Percentiles rank a stretch among this genome's conserved stretches.
Conservation (phyloP, 2,113 vertebrate species). For the Sapajus apella region DNA sequence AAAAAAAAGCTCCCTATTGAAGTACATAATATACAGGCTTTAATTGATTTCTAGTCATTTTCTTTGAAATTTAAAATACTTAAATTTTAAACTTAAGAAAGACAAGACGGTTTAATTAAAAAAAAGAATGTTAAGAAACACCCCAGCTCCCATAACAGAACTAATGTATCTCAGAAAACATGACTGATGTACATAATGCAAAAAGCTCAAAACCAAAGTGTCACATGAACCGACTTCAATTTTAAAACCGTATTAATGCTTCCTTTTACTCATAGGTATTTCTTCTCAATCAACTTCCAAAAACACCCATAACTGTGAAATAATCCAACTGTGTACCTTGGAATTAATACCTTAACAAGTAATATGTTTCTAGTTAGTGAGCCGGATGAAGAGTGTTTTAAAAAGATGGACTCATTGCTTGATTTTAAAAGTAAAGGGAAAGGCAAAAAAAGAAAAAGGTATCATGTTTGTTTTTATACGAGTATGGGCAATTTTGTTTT, state of each 20-base stretch:
- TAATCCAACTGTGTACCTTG: not conserved
- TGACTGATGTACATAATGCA: not conserved
- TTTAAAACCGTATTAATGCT: not conserved
- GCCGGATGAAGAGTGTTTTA: not conserved
- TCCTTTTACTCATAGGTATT: not conserved
- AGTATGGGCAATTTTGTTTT: too few species aligned
- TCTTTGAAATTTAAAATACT: not conserved
- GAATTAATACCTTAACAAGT: not conserved
- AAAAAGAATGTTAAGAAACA: not conserved
- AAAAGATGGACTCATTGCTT: not conserved
- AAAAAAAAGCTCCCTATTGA: not conserved
- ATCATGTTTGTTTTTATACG: too few species aligned
- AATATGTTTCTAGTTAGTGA: not conserved
- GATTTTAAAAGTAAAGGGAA: not conserved
- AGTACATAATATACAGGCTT: not conserved
- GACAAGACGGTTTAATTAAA: not conserved
- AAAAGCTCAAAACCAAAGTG: not conserved
- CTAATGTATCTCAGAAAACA: not conserved
- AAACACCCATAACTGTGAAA: not conserved
- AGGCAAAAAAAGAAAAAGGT: not conserved
- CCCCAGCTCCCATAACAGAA: not conserved
- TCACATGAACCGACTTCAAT: not conserved
- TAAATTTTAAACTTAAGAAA: not conserved
- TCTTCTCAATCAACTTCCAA: not conserved
- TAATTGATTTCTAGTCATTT: not conserved